Percentiles rank a stretch among this genome's conserved stretches.
These are phyloP conservation scores for Heliconius ethilla DNA, from an alignment of 2,888 invertebrate genomes.

Conservation along the genomic window DNA sequence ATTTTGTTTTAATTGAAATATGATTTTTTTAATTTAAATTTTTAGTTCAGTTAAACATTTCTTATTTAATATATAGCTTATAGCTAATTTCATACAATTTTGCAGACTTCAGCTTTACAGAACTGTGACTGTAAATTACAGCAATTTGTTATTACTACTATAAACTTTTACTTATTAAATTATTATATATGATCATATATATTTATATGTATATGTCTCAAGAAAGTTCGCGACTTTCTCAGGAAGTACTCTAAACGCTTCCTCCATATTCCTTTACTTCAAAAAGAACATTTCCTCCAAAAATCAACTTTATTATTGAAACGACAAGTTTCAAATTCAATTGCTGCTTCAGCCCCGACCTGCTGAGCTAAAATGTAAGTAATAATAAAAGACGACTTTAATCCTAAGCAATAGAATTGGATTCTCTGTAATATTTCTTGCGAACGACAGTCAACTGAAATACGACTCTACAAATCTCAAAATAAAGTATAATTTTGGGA, in stretches of 20 bases:
- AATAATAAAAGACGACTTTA: conserved; percentile 32
- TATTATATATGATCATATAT: conserved; percentile 24
- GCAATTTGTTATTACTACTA: background rate
- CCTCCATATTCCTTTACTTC: conserved; percentile 39
- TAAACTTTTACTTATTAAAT: conserved; percentile 22
- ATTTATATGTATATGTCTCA: conserved; percentile 1
- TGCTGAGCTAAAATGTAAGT: conserved; percentile 7
- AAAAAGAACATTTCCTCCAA: background rate
- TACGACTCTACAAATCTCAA: background rate
- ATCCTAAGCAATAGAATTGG: conserved; percentile 14
- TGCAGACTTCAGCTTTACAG: background rate
- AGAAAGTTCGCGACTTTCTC: conserved; percentile 42
- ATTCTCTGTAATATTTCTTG: background rate
- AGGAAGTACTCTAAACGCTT: conserved; percentile 47
- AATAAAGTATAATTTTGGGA: conserved; percentile 1
- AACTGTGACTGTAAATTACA: background rate
- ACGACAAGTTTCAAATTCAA: background rate
- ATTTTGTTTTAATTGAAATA: no score
- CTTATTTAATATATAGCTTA: background rate
- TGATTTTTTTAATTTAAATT: background rate
- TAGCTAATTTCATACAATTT: background rate
- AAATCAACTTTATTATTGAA: background rate
- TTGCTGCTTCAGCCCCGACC: background rate
- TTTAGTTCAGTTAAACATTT: background rate
- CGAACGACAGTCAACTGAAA: background rate